Base-by-base conservation (phyloP, 2,888 invertebrate species). In the Xanthorhoe spadicearia region DNA sequence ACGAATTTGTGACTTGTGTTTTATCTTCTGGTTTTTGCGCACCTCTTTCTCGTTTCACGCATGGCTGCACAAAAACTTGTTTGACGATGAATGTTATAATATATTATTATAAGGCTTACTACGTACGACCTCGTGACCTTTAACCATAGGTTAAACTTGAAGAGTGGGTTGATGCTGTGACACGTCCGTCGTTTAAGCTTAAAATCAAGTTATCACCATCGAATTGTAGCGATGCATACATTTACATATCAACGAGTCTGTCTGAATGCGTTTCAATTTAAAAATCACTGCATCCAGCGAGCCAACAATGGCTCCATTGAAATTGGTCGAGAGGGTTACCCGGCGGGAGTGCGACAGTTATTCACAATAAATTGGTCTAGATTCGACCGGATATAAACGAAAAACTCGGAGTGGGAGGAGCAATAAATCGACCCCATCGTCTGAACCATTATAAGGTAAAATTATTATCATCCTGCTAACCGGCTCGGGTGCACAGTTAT, bases 381-480 rank as follows among this genome's bases (percentile, higher is more conserved):
- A 85, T 83, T 79, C 78, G 79, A 73, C 85, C 86, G 87, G 86
- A 87, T 82, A 86, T 83, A 83, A 83, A 83, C 82, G 77, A 84
- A 87, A 87, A 86, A 65, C 79, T 79, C 70, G 68, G 74, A 81
- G 86, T 88, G 87, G 84, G 84, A 78, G 83, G 80, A 43, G 77
- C 80, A 79, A 77, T 81, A 80, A 83, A 79, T 79, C 77, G 83
- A 81, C 83, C 84, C 83, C 76, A 77, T 80, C 80, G 74, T 80
- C 76, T 78, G 78, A 73, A 76, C 77, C 75, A 79, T 84, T 82
- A 79, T 79, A 79, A 84, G 77, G 80, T 83, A 82, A 83, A 84
- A 84, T 84, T 84, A 86, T 85, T 78, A 68, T 79, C 87, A 86
- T 87, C 87, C 86, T 85, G 87, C 80, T 78, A 78, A 75, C 75